These are phyloP conservation scores for Lepeophtheirus nordmannii DNA, from an alignment of 2,888 invertebrate species.

Conservation along the genomic window DNA sequence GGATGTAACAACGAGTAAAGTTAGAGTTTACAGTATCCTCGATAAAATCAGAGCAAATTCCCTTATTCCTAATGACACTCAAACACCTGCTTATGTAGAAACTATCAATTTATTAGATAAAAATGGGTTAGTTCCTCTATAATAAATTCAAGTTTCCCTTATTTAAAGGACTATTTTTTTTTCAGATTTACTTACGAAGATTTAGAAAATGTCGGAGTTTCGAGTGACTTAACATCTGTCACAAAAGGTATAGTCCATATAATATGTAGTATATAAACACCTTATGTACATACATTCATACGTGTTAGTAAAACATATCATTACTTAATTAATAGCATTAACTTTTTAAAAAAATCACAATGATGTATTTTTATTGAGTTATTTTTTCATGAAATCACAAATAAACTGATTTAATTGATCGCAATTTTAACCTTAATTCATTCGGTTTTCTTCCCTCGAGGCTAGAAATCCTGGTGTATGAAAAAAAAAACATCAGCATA, in stretches of 20 bases:
- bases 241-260: not conserved
- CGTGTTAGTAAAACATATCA: too few relatives aligned
- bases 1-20: conserved; percentile 10
- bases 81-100: not conserved
- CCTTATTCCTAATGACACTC: not conserved
- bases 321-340: too few relatives aligned
- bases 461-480: too few relatives aligned
- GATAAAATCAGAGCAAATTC: conserved; percentile 25
- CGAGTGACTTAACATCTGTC: not conserved
- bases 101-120: conserved; percentile 20
- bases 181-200: conserved; percentile 2
- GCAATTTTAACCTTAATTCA: too few relatives aligned
- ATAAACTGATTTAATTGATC: too few relatives aligned
- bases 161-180: not conserved
- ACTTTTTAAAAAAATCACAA: too few relatives aligned
- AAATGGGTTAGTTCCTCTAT: conserved; percentile 11
- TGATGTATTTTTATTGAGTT: too few relatives aligned
- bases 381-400: too few relatives aligned
- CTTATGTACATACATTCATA: not conserved
- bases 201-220: not conserved
- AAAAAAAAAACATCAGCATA: too few relatives aligned
- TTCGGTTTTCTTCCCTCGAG: too few relatives aligned
- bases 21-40: conserved; percentile 27
- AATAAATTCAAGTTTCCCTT: not conserved
- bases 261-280: too few relatives aligned